Percentiles rank a stretch among this genome's conserved stretches.
These are phyloP conservation scores for Chalcosyrphus nemorum DNA, from an alignment of 2,888 invertebrate species.

Conservation along the genomic window DNA sequence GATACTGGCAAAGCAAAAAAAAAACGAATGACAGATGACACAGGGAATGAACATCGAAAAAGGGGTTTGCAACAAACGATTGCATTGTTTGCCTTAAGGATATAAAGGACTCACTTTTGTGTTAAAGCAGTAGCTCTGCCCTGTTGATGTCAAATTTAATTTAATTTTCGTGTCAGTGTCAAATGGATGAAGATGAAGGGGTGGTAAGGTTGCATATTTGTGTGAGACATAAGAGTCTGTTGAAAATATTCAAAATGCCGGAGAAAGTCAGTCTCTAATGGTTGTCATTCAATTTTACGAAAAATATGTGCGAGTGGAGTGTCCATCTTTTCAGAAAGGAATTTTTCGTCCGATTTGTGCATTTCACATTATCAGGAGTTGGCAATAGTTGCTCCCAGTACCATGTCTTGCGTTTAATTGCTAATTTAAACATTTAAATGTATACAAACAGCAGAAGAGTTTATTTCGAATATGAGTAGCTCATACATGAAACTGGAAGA, in stretches of 20 bases:
- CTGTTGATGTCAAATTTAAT: slow-evolving; percentile 21
- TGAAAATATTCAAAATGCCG: neutral
- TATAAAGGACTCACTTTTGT: neutral
- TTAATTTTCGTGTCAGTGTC: slow-evolving; percentile 20
- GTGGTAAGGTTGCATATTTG: neutral
- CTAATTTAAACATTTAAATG: too few species aligned
- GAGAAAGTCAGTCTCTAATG: neutral
- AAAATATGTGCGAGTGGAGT: too few species aligned
- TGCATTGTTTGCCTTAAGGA: slow-evolving; percentile 22
- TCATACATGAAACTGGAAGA: too few species aligned
- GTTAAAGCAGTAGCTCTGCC: neutral
- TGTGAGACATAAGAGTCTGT: neutral
- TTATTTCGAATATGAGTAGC: too few species aligned
- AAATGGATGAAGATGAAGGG: neutral
- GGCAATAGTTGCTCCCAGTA: too few species aligned
- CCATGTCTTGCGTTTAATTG: too few species aligned
- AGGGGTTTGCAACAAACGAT: neutral
- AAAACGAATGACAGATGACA: neutral
- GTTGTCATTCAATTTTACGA: neutral
- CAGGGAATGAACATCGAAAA: neutral
- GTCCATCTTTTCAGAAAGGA: too few species aligned
- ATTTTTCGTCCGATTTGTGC: neutral
- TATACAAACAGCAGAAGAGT: too few species aligned
- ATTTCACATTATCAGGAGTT: neutral
- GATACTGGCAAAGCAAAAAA: neutral